Evolutionary conservation across 1,140 invertebrate species (phyloP), one percentile per base, ranked within the genome.

Genomic region (Magallana gigas): DNA sequence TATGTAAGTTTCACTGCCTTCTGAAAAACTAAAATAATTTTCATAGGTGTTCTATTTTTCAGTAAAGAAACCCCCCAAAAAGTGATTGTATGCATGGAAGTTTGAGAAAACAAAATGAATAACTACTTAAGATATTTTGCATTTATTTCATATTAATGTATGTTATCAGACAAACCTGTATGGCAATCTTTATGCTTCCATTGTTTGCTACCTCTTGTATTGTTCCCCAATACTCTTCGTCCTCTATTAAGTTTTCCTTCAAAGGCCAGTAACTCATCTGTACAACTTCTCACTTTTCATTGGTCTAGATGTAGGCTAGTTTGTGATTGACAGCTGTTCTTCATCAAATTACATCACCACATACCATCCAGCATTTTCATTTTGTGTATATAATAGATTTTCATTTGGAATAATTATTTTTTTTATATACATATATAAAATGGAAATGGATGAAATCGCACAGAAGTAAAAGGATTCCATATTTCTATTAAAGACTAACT

Each of bases 151-250:
- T 71, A 29, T 68, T 48, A 48, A 48, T 48, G 36, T 48, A 48
- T 48, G 36, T 48, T 48, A 48, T 48, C 36, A 1, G 64, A 68
- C 18, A 71, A 8, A 71, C 6, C 11, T 36, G 11, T 29, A 71
- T 29, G 11, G 23, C 8, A 29, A 71, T 29, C 68, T 71, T 9
- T 71, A 18, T 71, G 68, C 68, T 71, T 71, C n/a, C 68, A 18
- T 29, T 71, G 68, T 71, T 48, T 29, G 23, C 68, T 71, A 71
- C 68, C 68, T 71, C 68, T 71, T 71, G 68, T 71, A 71, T 71
- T 71, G 68, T 71, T 29, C 36, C 68, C 7, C 68, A 71, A 71
- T 71, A 71, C 68, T 71, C 68, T 71, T 71, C 12, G 68, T 71
- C 68, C 68, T 29, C 23, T 48, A 48, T 18, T 71, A 18, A 36